A percentile compares a stretch with the other conserved stretches of the same genome.
phyloP scores from a whole-genome alignment of 2,888 invertebrate species.

The Troides aeacus region DNA sequence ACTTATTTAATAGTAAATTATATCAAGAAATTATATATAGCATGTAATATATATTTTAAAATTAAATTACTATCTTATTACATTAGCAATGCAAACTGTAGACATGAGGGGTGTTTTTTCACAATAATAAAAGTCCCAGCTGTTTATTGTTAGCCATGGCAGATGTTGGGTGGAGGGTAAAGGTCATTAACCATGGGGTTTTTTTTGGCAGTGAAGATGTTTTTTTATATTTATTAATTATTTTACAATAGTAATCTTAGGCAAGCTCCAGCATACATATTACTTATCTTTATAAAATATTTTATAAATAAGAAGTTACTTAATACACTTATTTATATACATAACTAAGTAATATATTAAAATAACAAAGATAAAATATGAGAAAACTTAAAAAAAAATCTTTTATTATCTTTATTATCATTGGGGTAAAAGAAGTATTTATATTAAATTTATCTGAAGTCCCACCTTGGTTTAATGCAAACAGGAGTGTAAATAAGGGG shows the following conservation, averaged over 20 bases:
- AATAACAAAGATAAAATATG: no score
- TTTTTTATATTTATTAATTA: neutral
- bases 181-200: conserved; percentile 25
- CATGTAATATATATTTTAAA: neutral
- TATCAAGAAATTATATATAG: neutral
- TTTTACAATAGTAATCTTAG: neutral
- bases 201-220: conserved; percentile 12
- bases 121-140: conserved; percentile 12
- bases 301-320: no score
- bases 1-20: neutral
- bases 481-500: no score
- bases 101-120: conserved; percentile 27
- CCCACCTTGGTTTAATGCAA: no score
- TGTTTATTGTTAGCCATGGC: conserved; percentile 19
- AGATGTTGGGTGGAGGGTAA: conserved; percentile 15
- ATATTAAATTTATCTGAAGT: no score
- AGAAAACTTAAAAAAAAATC: no score
- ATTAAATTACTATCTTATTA: neutral
- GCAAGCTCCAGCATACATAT: no score
- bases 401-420: no score
- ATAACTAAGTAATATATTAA: no score
- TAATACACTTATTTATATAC: no score
- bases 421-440: no score
- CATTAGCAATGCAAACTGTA: conserved; percentile 1
- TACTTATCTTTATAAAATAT: no score